Base-by-base conservation (phyloP, 92 coral and sea anemone species). In the Porites divaricata region DNA sequence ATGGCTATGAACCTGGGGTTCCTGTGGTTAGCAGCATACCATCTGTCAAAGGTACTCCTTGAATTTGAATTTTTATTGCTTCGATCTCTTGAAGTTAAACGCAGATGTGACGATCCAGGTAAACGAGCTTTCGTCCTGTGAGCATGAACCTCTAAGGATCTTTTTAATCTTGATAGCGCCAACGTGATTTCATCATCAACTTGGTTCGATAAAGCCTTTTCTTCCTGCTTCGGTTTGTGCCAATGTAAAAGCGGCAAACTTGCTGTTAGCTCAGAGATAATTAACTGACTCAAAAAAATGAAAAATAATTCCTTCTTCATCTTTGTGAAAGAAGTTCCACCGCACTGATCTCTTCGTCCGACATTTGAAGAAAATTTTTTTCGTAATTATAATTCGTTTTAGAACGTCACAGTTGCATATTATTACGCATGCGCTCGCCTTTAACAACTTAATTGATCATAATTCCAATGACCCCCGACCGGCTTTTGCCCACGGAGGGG, bases 81-180 rank as follows among this genome's bases (percentile, higher is more conserved):
- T 64, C 48, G 72, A 82, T 72, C 86, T 59, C 63, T 72, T 25
- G 86, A 81, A 15, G 58, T 20, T 17, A 63, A 48, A 50, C 52
- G 86, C 9, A 16, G 23, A 62, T 61, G 72, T 16, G 72, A 21
- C 51, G 51, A 64, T 59, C 63, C 58, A 4, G 67, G 50, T 1
- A 5, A 14, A 23, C 11, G 77, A 54, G 24, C 71, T 53, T 15
- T 61, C 41, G 72, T 65, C 1, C 51, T 71, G 23, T 48, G 79
- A 51, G 24, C 54, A 1, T 48, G 50, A 16, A 5, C 25, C 15
- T 62, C 9, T 6, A 22, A 68, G 1, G 77, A 67, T 52, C 66
- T 67, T 78, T 23, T 64, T 59, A 20, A 1, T 6, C 61, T 48
- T 1, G n/a, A 13, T 17, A 64, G 21, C 1, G 62, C 0, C 15